Conservation (phyloP, 2,888 invertebrate species). For the Megastigmus dorsalis region DNA sequence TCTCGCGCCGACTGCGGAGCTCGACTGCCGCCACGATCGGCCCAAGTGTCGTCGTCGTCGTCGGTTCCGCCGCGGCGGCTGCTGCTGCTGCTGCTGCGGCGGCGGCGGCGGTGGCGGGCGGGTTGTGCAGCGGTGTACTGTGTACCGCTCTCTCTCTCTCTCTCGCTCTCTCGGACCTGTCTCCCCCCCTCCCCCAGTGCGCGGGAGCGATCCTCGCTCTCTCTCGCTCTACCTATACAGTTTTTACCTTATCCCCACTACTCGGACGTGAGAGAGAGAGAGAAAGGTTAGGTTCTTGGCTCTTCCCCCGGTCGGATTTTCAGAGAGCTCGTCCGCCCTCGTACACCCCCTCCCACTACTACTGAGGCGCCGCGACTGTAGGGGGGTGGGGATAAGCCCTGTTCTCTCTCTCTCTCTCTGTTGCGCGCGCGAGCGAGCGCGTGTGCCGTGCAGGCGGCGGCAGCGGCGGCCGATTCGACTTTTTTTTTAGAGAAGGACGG, state of each 20-base stretch:
- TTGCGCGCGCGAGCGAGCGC: too few relatives aligned
- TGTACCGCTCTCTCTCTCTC: conserved; percentile 11
- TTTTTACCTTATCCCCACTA: conserved; percentile 23
- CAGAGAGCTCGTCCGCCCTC: conserved; percentile 47
- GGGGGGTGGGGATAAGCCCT: not conserved
- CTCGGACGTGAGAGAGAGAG: not conserved
- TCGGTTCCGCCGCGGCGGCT: conserved; percentile 32
- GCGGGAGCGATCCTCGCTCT: conserved; percentile 31
- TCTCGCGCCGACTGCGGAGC: conserved; percentile 73
- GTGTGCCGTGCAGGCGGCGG: too few relatives aligned
- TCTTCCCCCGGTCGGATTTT: conserved; percentile 39
- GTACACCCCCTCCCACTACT: conserved; percentile 47
- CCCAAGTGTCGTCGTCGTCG: conserved; percentile 19
- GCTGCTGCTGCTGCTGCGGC: conserved; percentile 58
- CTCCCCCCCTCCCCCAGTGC: conserved; percentile 33
- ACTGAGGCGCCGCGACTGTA: conserved; percentile 9
- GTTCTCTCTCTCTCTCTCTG: conserved; percentile 14
- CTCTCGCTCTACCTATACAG: conserved; percentile 55
- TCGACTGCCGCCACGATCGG: conserved; percentile 52
- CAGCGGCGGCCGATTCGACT: too few relatives aligned
- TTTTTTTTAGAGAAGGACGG: too few relatives aligned
- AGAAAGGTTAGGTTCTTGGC: conserved; percentile 18
- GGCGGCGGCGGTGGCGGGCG: conserved; percentile 63
- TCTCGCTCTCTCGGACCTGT: conserved; percentile 3
- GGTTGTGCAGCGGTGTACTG: conserved; percentile 60